Evolutionary conservation across 2,888 invertebrate genomes (phyloP), one percentile per base, ranked within the genome.

Genomic region (Cacoxenus indagator): DNA sequence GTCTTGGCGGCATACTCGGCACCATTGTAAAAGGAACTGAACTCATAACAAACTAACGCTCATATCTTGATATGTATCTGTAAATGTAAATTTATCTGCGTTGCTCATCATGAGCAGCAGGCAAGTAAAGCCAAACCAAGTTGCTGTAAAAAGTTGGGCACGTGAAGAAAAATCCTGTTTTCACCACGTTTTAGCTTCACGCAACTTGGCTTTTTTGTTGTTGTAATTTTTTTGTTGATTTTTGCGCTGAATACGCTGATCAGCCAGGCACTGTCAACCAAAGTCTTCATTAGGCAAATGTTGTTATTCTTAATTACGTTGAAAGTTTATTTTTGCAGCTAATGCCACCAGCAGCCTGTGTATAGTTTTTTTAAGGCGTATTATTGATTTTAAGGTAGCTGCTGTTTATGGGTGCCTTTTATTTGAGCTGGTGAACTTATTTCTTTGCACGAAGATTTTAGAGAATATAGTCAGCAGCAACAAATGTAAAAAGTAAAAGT

Each of bases 241-340:
- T 51, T 48, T 22, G 19, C 22, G 51, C 22, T 51, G 51, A 17
- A 51, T 17, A 17, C 51, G 22, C 17, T 19, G 19, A 19, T 22
- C 51, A 19, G 9, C 51, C 19, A 19, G 69, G 45, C 65, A 74
- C 69, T 66, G 74, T 65, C 64, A 64, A 64, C 57, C 59, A 43
- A 81, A 70, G 78, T 75, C 77, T 81, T 83, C 81, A 82, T 81
- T 81, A 80, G 82, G 74, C 73, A 64, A 61, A 61, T 65, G 77
- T 82, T 82, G 83, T 82, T 84, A 81, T 82, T 84, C 74, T 82
- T 83, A 82, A 81, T 77, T 82, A 83, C 73, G 64, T 70, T 27
- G 61, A 51, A 68, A 69, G 62, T 68, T 82, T 82, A 83, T 82
- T 82, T 82, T 71, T 70, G 69, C 71, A 78, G 84, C 83, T 82